Base-by-base conservation (phyloP, 2,888 invertebrate species). In the Ctenicera cuprea region DNA sequence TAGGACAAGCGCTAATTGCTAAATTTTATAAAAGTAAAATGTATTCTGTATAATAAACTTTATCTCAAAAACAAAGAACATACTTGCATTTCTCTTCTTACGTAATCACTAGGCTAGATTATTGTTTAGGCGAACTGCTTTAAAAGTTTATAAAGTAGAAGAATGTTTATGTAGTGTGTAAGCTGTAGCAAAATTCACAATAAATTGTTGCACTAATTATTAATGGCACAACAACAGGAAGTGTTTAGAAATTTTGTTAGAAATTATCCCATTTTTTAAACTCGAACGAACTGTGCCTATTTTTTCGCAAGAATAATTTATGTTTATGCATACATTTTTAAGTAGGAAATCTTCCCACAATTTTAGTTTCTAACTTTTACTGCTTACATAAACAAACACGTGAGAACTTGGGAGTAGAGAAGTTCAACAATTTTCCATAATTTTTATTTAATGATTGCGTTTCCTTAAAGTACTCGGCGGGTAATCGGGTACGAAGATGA, bases 401-500 rank as follows among this genome's bases (percentile, higher is more conserved):
- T 48, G 48, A 11, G 48, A 45, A 45, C 43, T 7, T 12, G 7
- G 7, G n/a, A n/a, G n/a, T n/a, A n/a, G n/a, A n/a, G n/a, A 48
- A 4, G 4, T 11, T 20, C 9, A 11, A 48, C 14, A 12, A 8
- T n/a, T 16, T 26, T 54, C 30, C 30, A 9, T 30, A 54, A 30
- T 54, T 54, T 54, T 54, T 52, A n/a, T 20, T 45, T 48, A 48
- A 30, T n/a, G 30, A 12, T 33, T 54, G 14, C 30, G 30, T 22
- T 30, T 30, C 9, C 54, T 12, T 20, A 20, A n/a, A n/a, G n/a
- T n/a, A n/a, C n/a, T n/a, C n/a, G n/a, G n/a, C 26, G 14, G n/a
- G 54, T 30, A 54, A 30, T 30, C 30, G 54, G 54, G 54, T n/a
- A 54, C 11, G 12, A 54, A 30, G 12, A 54, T 54, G 54, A 54